phyloP scores from a whole-genome alignment of 2,797 vertebrate species.

The Vireo griseus region DNA sequence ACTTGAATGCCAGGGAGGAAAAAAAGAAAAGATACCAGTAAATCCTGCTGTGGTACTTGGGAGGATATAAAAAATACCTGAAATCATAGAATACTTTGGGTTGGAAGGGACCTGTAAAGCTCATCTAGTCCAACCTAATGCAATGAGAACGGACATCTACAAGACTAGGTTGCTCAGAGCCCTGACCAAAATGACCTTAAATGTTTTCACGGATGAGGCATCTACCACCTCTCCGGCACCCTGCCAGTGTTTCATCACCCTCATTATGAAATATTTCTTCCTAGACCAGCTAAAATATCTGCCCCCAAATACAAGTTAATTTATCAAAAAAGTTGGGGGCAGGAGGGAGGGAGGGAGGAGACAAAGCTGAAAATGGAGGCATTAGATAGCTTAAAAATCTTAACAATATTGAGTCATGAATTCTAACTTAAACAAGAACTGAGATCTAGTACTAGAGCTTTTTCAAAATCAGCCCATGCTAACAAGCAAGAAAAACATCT shows the following conservation, averaged over 20 bases:
- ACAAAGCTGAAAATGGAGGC: neutral
- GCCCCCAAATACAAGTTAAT: neutral
- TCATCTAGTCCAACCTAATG: neutral
- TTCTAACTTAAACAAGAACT: neutral
- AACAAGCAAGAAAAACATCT: neutral
- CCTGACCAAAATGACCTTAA: neutral
- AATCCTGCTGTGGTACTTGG: neutral
- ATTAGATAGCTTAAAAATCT: neutral
- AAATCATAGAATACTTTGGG: neutral
- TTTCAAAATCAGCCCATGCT: neutral
- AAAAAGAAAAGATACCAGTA: neutral
- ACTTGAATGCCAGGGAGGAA: neutral
- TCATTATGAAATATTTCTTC: neutral
- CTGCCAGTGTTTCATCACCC: neutral
- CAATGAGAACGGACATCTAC: rapidly evolving
- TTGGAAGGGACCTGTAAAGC: neutral
- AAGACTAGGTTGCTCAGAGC: neutral
- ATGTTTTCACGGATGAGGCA: neutral
- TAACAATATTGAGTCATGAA: neutral
- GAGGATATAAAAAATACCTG: neutral
- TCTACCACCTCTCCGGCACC: neutral
- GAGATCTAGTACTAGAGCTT: neutral
- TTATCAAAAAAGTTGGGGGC: neutral
- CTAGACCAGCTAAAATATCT: neutral
- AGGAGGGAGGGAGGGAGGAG: rapidly evolving